A percentile compares a stretch with the other conserved stretches of the same genome.
phyloP scores from a whole-genome alignment of 2,113 vertebrate genomes.

The Numenius arquata region DNA sequence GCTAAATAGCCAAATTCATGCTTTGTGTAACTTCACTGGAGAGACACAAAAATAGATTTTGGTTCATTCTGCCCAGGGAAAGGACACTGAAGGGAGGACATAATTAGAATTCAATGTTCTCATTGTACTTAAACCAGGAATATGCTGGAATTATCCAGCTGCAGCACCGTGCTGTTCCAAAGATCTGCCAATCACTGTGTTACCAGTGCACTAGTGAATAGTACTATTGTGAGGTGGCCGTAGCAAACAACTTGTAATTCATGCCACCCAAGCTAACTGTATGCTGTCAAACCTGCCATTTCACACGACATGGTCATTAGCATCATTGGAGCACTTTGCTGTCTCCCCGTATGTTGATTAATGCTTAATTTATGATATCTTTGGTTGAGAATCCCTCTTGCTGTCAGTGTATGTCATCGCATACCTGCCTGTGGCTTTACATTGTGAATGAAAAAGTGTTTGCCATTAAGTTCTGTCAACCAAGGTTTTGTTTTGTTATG shows the following conservation, averaged over 20 bases:
- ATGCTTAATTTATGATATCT: neutral
- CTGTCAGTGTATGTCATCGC: neutral
- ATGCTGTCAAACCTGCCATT: slow-evolving; percentile 15
- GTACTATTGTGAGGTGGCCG: slow-evolving; percentile 19
- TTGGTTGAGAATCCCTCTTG: neutral
- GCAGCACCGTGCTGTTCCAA: slow-evolving; percentile 29
- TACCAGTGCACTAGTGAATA: slow-evolving; percentile 19
- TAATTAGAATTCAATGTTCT: slow-evolving; percentile 54
- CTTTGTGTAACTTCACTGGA: neutral
- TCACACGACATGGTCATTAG: neutral
- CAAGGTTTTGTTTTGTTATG: neutral
- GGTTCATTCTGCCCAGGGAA: neutral
- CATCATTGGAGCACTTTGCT: neutral
- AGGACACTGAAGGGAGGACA: neutral
- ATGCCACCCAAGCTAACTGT: neutral
- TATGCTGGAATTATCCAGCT: slow-evolving; percentile 55
- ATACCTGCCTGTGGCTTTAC: neutral
- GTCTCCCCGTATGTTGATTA: neutral
- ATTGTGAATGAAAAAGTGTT: neutral
- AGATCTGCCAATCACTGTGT: slow-evolving; percentile 40
- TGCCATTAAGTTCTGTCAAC: neutral
- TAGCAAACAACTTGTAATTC: slow-evolving; percentile 48
- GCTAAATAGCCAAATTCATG: neutral
- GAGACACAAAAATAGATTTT: neutral
- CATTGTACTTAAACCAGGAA: slow-evolving; percentile 52